These are phyloP conservation scores for Lerema accius DNA, from an alignment of 1,140 invertebrate genomes.

Conservation along the genomic window DNA sequence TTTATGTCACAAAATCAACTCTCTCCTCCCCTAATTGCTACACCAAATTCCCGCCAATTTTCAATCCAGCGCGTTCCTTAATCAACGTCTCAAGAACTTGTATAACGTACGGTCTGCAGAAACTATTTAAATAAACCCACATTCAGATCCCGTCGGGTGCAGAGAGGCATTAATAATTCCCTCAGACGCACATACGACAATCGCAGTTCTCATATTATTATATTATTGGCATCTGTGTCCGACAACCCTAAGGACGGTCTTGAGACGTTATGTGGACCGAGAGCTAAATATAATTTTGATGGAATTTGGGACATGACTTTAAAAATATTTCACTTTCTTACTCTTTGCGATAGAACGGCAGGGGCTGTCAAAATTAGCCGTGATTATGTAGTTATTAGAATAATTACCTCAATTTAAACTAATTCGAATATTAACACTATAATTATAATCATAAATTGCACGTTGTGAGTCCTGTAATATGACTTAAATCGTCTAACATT, in stretches of 20 bases:
- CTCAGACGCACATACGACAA: slow-evolving; percentile 75
- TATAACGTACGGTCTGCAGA: slow-evolving; percentile 57
- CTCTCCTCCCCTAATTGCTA: slow-evolving; percentile 23
- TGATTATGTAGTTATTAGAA: no score
- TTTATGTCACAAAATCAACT: slow-evolving; percentile 24
- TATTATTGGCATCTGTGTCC: slow-evolving; percentile 69
- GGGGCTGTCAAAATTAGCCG: no score
- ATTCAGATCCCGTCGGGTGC: slow-evolving; percentile 54
- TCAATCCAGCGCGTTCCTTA: slow-evolving; percentile 39
- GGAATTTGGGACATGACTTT: no score
- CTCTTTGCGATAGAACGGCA: no score
- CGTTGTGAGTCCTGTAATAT: no score
- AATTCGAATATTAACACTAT: no score
- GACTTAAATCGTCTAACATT: no score
- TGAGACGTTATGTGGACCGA: slow-evolving; percentile 56
- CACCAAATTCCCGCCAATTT: slow-evolving; percentile 30
- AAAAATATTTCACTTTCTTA: background rate
- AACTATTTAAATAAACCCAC: slow-evolving; percentile 76
- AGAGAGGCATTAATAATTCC: slow-evolving; percentile 76
- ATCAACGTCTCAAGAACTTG: slow-evolving; percentile 53
- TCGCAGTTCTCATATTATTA: slow-evolving; percentile 67
- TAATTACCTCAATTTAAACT: no score
- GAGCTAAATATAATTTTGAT: slow-evolving; percentile 41
- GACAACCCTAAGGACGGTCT: slow-evolving; percentile 73
- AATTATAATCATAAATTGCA: no score